phyloP scores from a whole-genome alignment of 2,888 invertebrate genomes.

The Netelia melanura region DNA sequence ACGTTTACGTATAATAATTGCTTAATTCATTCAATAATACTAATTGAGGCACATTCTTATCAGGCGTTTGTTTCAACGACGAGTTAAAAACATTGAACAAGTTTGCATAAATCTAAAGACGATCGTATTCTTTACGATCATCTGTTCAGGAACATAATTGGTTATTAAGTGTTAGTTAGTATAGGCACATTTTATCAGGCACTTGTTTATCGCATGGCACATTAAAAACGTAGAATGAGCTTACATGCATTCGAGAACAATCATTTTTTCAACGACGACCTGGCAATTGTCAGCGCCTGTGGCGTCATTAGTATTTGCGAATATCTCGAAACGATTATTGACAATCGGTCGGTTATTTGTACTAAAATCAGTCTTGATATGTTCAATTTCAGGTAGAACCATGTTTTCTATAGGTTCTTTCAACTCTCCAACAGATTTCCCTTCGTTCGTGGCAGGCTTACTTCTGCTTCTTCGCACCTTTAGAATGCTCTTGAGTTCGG shows the following conservation, averaged over 20 bases:
- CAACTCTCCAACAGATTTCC: conserved; percentile 17
- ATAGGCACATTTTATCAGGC: conserved; percentile 63
- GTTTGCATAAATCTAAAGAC: neutral
- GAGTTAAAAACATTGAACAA: neutral
- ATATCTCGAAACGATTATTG: neutral
- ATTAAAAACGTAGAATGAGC: neutral
- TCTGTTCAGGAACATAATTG: conserved; percentile 41
- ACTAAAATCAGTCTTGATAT: conserved; percentile 25
- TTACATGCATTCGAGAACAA: conserved; percentile 47
- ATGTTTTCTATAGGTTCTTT: conserved; percentile 31
- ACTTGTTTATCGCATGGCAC: conserved; percentile 14
- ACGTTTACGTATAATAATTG: conserved; percentile 8
- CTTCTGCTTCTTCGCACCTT: conserved; percentile 37
- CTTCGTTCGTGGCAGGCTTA: neutral
- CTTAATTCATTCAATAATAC: conserved; percentile 30
- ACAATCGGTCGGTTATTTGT: neutral
- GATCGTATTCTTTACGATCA: too few relatives aligned
- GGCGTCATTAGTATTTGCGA: neutral
- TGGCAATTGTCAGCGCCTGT: neutral
- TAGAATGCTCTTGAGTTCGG: conserved; percentile 73
- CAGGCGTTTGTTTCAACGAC: neutral
- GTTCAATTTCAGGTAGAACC: neutral
- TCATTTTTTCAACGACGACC: conserved; percentile 16
- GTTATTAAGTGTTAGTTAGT: conserved; percentile 32
- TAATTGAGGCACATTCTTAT: neutral